Base-by-base conservation (phyloP, 1,140 invertebrate species). In the Bicyclus anynana region DNA sequence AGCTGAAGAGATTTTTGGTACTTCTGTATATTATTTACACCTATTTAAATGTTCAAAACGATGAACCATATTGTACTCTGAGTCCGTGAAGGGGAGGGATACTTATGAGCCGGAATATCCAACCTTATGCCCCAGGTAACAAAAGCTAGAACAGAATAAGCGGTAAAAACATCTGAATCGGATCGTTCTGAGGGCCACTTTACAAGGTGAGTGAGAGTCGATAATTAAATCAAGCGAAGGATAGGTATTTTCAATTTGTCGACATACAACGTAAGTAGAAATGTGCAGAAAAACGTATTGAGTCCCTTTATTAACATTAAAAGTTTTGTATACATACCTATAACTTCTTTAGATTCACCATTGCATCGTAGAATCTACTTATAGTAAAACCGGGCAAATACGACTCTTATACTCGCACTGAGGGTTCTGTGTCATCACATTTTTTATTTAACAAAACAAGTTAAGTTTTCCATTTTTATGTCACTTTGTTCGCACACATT, bases 11-110 rank as follows among this genome's bases (percentile, higher is more conserved):
- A n/a, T n/a, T n/a, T n/a, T n/a, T n/a, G n/a, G n/a, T n/a, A n/a
- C n/a, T n/a, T n/a, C n/a, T n/a, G n/a, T n/a, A n/a, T n/a, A 13
- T 53, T 63, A 53, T 23, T 42, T 35, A 61, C 59, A 53, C 52
- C 26, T 46, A 48, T 56, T 65, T 68, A 53, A 65, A 65, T 68
- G 62, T 59, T 68, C 58, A 68, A 68, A 58, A 60, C 42, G 52
- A 38, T 53, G 27, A 10, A 35, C 23, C 18, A 42, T 58, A 59
- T 53, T 47, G 29, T 13, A 10, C 23, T 9, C 10, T 33, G 7
- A 33, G n/a, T n/a, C 3, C 29, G 7, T 27, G 7, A 4, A 12
- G 1, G n/a, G 4, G 12, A 12, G 29, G 0, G 10, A 33, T 4
- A 1, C 2, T 33, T 33, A 10, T 33, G 7, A 33, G 26, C 26